These are phyloP conservation scores for Tragelaphus scriptus DNA, from an alignment of 2,113 vertebrate genomes.

Conservation along the genomic window DNA sequence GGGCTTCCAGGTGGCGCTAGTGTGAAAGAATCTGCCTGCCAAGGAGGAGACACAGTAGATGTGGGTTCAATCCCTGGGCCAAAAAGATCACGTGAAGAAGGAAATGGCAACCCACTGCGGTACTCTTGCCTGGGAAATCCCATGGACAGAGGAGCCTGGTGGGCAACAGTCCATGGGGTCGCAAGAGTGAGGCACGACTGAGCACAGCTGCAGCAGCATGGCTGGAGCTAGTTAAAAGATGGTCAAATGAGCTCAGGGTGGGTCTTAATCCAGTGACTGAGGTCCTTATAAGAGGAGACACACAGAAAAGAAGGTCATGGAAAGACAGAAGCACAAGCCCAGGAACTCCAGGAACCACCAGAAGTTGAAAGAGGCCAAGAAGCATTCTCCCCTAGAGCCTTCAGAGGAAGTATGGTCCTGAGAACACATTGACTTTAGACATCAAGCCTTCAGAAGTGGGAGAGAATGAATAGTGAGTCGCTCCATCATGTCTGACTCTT, in stretches of 20 bases:
- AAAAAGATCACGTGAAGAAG: neutral
- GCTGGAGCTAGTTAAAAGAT: neutral
- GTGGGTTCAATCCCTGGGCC: neutral
- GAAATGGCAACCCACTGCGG: neutral
- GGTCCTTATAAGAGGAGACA: neutral
- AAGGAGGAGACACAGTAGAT: neutral
- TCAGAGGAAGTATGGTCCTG: neutral
- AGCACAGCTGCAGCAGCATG: fast-evolving
- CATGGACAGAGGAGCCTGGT: neutral
- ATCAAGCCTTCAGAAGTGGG: neutral
- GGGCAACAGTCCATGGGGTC: neutral
- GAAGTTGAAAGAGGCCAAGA: neutral
- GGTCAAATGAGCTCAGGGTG: fast-evolving
- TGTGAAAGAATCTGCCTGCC: neutral
- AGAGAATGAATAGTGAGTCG: neutral
- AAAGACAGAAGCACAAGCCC: neutral
- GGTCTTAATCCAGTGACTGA: neutral
- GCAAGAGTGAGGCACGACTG: neutral
- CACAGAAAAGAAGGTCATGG: neutral
- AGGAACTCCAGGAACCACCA: neutral
- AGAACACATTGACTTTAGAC: no score
- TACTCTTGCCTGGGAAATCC: neutral
- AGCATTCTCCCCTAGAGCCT: neutral
- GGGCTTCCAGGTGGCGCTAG: neutral
- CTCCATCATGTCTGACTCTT: neutral